These are phyloP conservation scores for Zygothrica quintamaculata DNA, from an alignment of 2,888 invertebrate species.

Conservation along the genomic window DNA sequence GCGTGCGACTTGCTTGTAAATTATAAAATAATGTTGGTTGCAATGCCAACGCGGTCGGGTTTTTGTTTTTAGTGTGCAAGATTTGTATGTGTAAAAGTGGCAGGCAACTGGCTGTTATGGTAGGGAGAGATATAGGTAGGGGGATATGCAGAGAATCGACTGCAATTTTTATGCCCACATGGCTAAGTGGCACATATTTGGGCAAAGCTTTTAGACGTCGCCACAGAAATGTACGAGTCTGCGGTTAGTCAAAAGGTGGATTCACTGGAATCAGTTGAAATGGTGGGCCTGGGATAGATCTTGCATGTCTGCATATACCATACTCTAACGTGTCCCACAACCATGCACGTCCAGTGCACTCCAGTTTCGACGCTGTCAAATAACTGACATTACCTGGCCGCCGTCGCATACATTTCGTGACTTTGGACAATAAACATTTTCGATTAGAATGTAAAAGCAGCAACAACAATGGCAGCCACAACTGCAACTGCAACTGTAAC, in stretches of 20 bases:
- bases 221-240: slow-evolving; percentile 44
- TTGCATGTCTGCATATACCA: slow-evolving; percentile 41
- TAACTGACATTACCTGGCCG: slow-evolving; percentile 75
- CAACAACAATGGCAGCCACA: slow-evolving; percentile 46
- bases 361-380: slow-evolving; percentile 74
- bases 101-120: neutral
- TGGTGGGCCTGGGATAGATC: slow-evolving; percentile 11
- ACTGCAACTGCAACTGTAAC: slow-evolving; percentile 7
- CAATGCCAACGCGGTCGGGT: slow-evolving; percentile 64
- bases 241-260: slow-evolving; percentile 48
- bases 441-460: slow-evolving; percentile 78
- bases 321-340: neutral
- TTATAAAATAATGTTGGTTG: slow-evolving; percentile 80
- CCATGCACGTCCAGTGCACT: slow-evolving; percentile 59
- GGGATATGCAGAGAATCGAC: slow-evolving; percentile 6
- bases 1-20: slow-evolving; percentile 69
- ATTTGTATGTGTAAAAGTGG: neutral
- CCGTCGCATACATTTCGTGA: slow-evolving; percentile 71
- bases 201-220: slow-evolving; percentile 74
- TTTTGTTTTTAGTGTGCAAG: slow-evolving; percentile 34
- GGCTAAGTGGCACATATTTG: slow-evolving; percentile 75
- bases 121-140: slow-evolving; percentile 7
- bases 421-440: slow-evolving; percentile 77
- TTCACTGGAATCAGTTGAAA: slow-evolving; percentile 10
- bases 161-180: slow-evolving; percentile 71